Percentiles rank a stretch among this genome's conserved stretches.
Conservation (phyloP, 2,888 invertebrate species). For the Heliconius ismenius region DNA sequence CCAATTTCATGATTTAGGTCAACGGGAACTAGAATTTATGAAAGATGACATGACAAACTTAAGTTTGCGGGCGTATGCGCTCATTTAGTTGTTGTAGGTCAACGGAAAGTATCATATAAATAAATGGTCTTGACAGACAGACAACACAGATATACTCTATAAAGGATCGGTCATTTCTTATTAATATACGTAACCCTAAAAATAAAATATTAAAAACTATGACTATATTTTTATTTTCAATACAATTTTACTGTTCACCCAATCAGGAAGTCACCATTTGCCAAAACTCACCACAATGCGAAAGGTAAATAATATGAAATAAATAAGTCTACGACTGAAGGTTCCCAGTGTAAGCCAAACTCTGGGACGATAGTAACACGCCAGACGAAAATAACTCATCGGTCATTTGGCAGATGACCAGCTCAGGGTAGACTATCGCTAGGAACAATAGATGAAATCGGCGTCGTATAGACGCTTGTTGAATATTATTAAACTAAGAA, state of each 20-base stretch:
- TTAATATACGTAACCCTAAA: too few species aligned
- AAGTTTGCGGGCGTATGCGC: too few species aligned
- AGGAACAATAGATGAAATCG: slow-evolving; percentile 49
- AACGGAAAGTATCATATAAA: too few species aligned
- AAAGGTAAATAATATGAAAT: slow-evolving; percentile 8
- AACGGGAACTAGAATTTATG: too few species aligned
- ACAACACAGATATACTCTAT: neutral
- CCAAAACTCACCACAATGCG: neutral
- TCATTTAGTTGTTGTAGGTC: too few species aligned
- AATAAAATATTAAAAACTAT: neutral
- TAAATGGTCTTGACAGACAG: too few species aligned
- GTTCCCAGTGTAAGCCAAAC: slow-evolving; percentile 44
- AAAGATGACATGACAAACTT: too few species aligned
- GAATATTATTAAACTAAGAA: slow-evolving; percentile 17
- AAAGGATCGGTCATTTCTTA: neutral
- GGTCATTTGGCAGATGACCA: slow-evolving; percentile 51
- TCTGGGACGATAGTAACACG: slow-evolving; percentile 45
- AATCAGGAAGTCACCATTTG: neutral
- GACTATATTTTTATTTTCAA: neutral
- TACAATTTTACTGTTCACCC: neutral
- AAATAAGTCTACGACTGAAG: slow-evolving; percentile 32
- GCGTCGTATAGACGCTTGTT: slow-evolving; percentile 36
- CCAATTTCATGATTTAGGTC: too few species aligned
- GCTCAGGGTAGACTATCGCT: slow-evolving; percentile 45
- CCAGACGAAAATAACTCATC: slow-evolving; percentile 48